Evolutionary conservation across 2,113 vertebrate genomes (phyloP), one percentile per base, ranked within the genome.

Genomic region (Apteryx owenii): DNA sequence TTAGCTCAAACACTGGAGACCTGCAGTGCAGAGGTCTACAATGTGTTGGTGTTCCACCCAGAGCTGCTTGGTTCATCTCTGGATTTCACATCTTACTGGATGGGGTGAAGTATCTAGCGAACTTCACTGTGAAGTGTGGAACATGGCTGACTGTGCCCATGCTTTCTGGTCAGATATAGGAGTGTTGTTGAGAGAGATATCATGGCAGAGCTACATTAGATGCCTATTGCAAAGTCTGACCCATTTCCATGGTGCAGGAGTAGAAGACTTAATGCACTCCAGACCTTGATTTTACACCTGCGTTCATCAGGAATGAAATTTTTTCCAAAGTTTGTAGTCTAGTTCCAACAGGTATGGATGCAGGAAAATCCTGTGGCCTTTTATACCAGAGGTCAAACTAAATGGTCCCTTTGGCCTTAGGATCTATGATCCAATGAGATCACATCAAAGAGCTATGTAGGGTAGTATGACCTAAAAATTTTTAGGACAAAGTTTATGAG

Each of bases 21-120:
- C 22, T 5, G 3, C n/a, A 10, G 26, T 2, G 31, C 69, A n/a
- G 66, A 70, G 31, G 12, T 29, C 68, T 61, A 71, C 9, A 12
- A 2, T 8, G n/a, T 6, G 1, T 1, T 7, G 31, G 8, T 5
- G 1, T 40, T 51, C 53, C 66, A 22, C 2, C 15, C 71, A 26
- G 29, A 76, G 78, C 56, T 44, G 25, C 44, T 38, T 22, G 48
- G 6, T 77, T 36, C 29, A 13, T 21, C 62, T 64, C 53, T 0
- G 5, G n/a, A 20, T 80, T 91, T 88, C 31, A 11, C 5, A 19
- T 12, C 18, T 2, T 58, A 15, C 28, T 29, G 6, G 26, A 61
- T 42, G 22, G 23, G 7, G 61, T 40, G 58, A 44, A 56, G 53
- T 5, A 46, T 40, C 7, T 3, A 10, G 12, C 20, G 61, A 40